phyloP scores from a whole-genome alignment of 2,113 vertebrate genomes.

The Noctilio leporinus region DNA sequence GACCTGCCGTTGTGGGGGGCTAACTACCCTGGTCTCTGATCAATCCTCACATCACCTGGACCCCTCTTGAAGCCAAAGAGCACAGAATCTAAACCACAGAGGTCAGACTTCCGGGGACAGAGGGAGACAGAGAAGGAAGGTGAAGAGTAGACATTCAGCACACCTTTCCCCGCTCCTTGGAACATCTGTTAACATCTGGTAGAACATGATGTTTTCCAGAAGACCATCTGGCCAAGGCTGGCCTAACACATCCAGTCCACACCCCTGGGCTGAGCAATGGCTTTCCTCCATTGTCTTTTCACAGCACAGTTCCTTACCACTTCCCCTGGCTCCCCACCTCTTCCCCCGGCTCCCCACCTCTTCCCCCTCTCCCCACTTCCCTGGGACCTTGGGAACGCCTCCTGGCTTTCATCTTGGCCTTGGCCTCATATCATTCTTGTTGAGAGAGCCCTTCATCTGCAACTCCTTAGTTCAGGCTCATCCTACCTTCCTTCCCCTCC shows the following conservation, averaged over 20 bases:
- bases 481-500: not conserved
- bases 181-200: not conserved
- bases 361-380: fast-evolving
- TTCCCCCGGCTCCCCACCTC: fast-evolving
- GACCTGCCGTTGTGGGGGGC: too few relatives aligned
- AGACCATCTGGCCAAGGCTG: not conserved
- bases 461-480: too few relatives aligned
- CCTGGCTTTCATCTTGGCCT: not conserved
- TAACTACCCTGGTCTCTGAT: fast-evolving
- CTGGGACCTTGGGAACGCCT: fast-evolving
- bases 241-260: not conserved
- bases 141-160: too few relatives aligned
- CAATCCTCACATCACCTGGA: fast-evolving
- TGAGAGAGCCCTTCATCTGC: fast-evolving
- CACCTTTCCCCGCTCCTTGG: not conserved
- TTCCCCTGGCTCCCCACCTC: fast-evolving
- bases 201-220: not conserved
- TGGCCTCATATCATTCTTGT: not conserved
- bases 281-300: too few relatives aligned
- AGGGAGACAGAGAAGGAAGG: not conserved
- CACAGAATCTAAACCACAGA: not conserved
- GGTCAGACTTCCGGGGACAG: not conserved
- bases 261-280: too few relatives aligned
- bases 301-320: fast-evolving
- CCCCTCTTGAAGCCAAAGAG: not conserved